Percentiles rank a stretch among this genome's conserved stretches.
Conservation (phyloP, 1,140 invertebrate genomes). For the Drosophila auraria region DNA sequence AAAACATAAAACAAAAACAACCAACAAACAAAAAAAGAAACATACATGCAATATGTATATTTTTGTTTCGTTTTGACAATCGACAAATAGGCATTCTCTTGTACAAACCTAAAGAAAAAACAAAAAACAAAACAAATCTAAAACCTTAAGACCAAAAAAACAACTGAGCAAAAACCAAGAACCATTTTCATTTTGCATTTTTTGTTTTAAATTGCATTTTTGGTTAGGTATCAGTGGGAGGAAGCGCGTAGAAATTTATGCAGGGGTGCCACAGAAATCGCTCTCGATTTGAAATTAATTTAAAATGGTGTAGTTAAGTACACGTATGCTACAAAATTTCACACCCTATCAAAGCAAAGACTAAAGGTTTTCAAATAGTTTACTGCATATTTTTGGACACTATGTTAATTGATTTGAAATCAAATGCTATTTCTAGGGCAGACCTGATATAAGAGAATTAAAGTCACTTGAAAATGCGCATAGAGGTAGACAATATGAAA, state of each 20-base stretch:
- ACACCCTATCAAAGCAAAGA: neutral
- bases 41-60: constrained; percentile 50
- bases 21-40: constrained; percentile 56
- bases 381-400: neutral
- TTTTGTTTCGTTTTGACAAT: constrained; percentile 85
- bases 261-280: neutral
- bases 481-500: too few relatives aligned
- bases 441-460: neutral
- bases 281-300: neutral
- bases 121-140: constrained; percentile 34
- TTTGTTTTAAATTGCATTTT: constrained; percentile 47
- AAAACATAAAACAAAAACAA: constrained; percentile 29
- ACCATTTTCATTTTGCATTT: constrained; percentile 50
- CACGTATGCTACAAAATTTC: neutral
- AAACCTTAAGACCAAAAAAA: constrained; percentile 64
- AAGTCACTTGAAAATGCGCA: neutral
- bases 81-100: constrained; percentile 85
- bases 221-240: constrained; percentile 5
- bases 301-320: too few relatives aligned
- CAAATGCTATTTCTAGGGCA: neutral
- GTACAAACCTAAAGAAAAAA: constrained; percentile 74
- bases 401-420: neutral
- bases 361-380: neutral
- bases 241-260: constrained; percentile 1
- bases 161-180: constrained; percentile 55